Conservation (phyloP, 2,888 invertebrate genomes). For the Leistus spinibarbis region DNA sequence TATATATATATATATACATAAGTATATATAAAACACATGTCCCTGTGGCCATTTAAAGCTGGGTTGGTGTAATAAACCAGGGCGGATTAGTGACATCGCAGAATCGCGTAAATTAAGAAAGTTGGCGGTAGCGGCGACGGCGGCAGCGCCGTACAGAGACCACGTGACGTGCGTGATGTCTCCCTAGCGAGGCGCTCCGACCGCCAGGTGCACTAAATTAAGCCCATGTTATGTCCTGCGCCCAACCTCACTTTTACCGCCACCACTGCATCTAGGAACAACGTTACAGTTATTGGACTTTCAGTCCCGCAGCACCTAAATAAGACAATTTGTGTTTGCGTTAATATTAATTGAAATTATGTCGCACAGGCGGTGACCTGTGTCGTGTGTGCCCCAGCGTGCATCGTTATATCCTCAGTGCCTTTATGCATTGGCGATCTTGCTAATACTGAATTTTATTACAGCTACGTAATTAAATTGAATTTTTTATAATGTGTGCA, state of each 20-base stretch:
- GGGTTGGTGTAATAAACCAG: conserved; percentile 23
- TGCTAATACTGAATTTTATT: conserved; percentile 28
- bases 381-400: background rate
- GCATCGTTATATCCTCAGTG: background rate
- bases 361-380: conserved; percentile 12
- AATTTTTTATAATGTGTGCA: conserved; percentile 33
- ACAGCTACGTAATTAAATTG: conserved; percentile 34
- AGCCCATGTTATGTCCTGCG: conserved; percentile 46
- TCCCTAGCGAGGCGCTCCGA: conserved; percentile 51
- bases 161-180: conserved; percentile 50
- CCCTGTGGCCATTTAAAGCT: conserved; percentile 30
- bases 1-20: conserved; percentile 23
- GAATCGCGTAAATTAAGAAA: conserved; percentile 38
- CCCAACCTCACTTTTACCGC: conserved; percentile 2
- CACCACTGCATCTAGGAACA: background rate
- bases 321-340: conserved; percentile 33
- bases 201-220: conserved; percentile 51
- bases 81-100: conserved; percentile 28
- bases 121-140: conserved; percentile 10
- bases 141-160: conserved; percentile 8
- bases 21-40: conserved; percentile 20
- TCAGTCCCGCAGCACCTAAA: conserved; percentile 28
- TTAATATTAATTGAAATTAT: conserved; percentile 39
- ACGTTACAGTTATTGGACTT: conserved; percentile 21
- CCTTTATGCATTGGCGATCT: conserved; percentile 9